These are phyloP conservation scores for Cyclina sinensis DNA, from an alignment of 1,140 invertebrate species.

Conservation along the genomic window DNA sequence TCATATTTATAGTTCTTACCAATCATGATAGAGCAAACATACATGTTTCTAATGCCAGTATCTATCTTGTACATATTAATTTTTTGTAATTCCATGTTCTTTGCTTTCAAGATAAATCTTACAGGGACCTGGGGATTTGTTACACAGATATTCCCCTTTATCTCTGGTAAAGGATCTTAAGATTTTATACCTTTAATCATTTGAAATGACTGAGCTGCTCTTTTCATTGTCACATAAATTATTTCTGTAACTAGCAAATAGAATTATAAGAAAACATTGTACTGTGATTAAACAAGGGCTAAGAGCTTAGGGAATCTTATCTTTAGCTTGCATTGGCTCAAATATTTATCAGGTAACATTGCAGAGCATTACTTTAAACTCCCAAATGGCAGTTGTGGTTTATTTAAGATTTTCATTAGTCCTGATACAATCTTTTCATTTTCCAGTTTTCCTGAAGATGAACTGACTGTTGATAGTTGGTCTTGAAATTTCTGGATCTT, in stretches of 20 bases:
- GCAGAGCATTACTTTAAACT: background rate
- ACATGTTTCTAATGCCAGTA: no score
- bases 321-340: background rate
- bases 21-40: no score
- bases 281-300: background rate
- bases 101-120: no score
- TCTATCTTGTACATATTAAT: no score
- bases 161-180: no score
- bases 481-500: no score
- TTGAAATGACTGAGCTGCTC: background rate
- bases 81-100: no score
- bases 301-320: background rate
- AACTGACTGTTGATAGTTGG: no score
- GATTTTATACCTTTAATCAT: no score
- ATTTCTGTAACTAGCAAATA: background rate
- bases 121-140: no score
- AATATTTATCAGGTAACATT: background rate
- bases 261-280: background rate
- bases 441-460: background rate
- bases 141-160: no score
- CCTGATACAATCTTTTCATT: conserved; percentile 1
- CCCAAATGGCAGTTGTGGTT: background rate
- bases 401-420: conserved; percentile 29
- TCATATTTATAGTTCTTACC: no score
- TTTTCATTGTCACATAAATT: background rate